Conservation (phyloP, 2,797 vertebrate species). For the Chloroceryle inda region DNA sequence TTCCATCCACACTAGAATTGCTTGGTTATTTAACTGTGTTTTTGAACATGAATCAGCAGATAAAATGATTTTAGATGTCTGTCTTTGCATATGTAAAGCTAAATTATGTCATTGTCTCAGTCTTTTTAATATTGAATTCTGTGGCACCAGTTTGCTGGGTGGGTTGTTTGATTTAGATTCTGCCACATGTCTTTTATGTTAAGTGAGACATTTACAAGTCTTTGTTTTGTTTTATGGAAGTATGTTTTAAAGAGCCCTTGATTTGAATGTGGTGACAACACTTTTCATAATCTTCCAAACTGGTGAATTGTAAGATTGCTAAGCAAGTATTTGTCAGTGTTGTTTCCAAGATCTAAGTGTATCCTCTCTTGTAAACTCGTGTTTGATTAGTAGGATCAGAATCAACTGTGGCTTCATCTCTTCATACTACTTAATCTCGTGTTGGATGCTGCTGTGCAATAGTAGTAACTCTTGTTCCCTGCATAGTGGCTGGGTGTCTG, state of each 20-base stretch:
- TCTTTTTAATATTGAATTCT: neutral
- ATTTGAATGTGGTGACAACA: neutral
- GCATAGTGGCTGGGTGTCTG: neutral
- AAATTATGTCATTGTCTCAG: neutral
- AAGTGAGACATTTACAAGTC: neutral
- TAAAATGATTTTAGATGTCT: neutral
- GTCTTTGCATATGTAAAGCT: neutral
- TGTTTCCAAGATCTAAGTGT: neutral
- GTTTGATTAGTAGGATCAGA: neutral
- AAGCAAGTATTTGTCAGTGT: neutral
- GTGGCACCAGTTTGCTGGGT: neutral
- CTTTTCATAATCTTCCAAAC: neutral
- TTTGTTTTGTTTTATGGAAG: slow-evolving; percentile 45
- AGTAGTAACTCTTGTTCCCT: neutral
- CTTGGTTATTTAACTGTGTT: neutral
- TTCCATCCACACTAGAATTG: neutral
- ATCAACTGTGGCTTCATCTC: neutral
- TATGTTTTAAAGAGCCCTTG: slow-evolving; percentile 28
- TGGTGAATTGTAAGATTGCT: neutral
- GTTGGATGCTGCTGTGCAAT: neutral
- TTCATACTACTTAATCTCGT: fast-evolving
- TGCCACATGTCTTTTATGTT: neutral
- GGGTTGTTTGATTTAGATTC: slow-evolving; percentile 1
- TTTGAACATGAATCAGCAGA: slow-evolving; percentile 16
- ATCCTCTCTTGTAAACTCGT: neutral